These are phyloP conservation scores for Trematomus loennbergii DNA, from an alignment of 2,113 vertebrate genomes.

Conservation along the genomic window DNA sequence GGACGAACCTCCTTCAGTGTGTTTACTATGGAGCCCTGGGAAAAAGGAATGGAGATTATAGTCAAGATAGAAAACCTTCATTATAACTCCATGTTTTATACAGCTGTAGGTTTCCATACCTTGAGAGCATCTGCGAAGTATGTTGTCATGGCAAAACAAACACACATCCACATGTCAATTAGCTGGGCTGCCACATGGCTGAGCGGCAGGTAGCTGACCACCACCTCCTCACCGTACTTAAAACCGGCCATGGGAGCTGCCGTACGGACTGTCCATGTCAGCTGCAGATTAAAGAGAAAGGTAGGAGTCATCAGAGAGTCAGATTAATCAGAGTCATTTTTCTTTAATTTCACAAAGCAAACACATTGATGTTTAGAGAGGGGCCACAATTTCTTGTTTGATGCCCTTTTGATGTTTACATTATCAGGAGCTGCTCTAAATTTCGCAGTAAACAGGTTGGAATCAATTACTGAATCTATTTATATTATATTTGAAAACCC, in stretches of 20 bases:
- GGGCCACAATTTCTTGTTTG: not conserved
- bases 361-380: not conserved
- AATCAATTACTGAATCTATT: not conserved
- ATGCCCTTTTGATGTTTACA: not conserved
- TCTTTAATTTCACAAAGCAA: not conserved
- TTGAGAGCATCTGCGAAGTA: slow-evolving; percentile 87
- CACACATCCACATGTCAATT: slow-evolving; percentile 82
- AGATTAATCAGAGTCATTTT: not conserved
- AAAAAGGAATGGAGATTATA: not conserved
- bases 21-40: slow-evolving; percentile 79
- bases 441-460: not conserved
- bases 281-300: slow-evolving; percentile 51
- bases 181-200: slow-evolving; percentile 86
- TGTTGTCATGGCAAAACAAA: slow-evolving; percentile 65
- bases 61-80: not conserved
- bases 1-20: slow-evolving; percentile 78
- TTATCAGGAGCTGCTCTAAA: not conserved
- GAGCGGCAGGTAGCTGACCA: slow-evolving; percentile 82
- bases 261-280: slow-evolving; percentile 79
- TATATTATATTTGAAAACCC: not conserved
- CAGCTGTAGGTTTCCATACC: slow-evolving; percentile 62
- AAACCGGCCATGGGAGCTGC: slow-evolving; percentile 17
- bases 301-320: not conserved
- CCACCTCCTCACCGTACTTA: slow-evolving; percentile 44
- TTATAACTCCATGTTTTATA: not conserved